A percentile compares a stretch with the other conserved stretches of the same genome.
Conservation (phyloP, 2,888 invertebrate species). For the Drosophila mimetica region DNA sequence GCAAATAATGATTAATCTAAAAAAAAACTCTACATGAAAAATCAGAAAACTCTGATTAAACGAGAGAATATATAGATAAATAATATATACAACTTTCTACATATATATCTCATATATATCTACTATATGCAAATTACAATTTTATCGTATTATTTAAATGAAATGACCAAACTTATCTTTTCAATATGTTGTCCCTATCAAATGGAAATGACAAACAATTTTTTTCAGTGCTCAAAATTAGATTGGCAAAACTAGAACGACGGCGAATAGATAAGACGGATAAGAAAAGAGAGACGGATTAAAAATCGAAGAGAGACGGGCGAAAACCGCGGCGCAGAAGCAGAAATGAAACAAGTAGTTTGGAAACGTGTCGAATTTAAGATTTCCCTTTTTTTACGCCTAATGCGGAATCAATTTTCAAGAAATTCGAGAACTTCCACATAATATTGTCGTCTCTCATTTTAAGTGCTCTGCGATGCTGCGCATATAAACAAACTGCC, state of each 20-base stretch:
- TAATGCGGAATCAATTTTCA: background rate
- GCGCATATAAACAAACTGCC: background rate
- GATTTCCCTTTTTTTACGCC: background rate
- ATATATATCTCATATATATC: no score
- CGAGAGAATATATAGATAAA: no score
- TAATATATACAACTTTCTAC: no score
- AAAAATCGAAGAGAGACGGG: background rate
- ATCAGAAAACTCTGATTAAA: no score
- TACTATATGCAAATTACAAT: no score
- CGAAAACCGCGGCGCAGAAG: slow-evolving; percentile 12
- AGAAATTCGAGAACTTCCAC: background rate
- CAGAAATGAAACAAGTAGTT: background rate
- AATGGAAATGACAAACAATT: background rate
- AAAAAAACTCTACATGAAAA: no score
- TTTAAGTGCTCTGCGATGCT: background rate
- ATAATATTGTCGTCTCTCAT: background rate
- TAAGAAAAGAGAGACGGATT: background rate
- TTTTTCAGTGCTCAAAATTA: slow-evolving; percentile 1
- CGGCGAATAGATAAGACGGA: slow-evolving; percentile 30
- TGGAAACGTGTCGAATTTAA: background rate
- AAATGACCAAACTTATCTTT: no score
- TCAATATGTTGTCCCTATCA: no score
- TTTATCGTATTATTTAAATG: no score
- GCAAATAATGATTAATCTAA: no score
- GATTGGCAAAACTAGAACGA: background rate